phyloP scores from a whole-genome alignment of 2,797 vertebrate genomes.

The Anguilla obscura region DNA sequence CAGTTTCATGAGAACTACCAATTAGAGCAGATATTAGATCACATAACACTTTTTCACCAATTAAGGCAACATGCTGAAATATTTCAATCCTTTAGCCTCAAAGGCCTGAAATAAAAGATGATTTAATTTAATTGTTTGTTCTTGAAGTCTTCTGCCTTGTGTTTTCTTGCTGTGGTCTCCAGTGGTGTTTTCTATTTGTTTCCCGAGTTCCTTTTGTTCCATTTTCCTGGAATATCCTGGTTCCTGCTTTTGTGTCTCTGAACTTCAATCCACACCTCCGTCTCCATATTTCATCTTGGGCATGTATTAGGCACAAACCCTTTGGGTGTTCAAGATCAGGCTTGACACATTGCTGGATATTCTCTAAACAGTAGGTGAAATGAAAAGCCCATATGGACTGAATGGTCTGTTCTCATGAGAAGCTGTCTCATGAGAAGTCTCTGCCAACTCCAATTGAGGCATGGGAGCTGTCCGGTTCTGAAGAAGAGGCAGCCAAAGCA shows the following conservation, averaged over 20 bases:
- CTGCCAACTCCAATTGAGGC: not conserved
- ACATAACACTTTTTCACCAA: not conserved
- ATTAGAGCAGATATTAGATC: not conserved
- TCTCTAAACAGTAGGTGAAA: not conserved
- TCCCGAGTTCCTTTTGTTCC: too few species aligned
- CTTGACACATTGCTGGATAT: not conserved
- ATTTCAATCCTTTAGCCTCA: not conserved
- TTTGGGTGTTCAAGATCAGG: not conserved
- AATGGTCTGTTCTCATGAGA: not conserved
- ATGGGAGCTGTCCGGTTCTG: not conserved
- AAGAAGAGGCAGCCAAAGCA: not conserved
- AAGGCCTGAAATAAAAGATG: not conserved
- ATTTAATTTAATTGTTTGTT: too few species aligned
- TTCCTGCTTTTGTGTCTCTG: too few species aligned
- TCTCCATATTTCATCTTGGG: too few species aligned
- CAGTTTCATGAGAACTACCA: not conserved
- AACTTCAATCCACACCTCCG: too few species aligned
- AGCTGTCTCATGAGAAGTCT: not conserved
- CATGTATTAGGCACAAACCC: not conserved
- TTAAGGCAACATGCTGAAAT: not conserved
- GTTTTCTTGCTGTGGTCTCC: too few species aligned
- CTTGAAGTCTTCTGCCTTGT: too few species aligned
- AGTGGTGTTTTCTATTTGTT: too few species aligned
- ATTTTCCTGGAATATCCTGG: too few species aligned
- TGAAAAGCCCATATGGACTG: not conserved